Evolutionary conservation across 2,113 vertebrate genomes (phyloP), one percentile per base, ranked within the genome.

Genomic region (Cyanocitta stelleri): DNA sequence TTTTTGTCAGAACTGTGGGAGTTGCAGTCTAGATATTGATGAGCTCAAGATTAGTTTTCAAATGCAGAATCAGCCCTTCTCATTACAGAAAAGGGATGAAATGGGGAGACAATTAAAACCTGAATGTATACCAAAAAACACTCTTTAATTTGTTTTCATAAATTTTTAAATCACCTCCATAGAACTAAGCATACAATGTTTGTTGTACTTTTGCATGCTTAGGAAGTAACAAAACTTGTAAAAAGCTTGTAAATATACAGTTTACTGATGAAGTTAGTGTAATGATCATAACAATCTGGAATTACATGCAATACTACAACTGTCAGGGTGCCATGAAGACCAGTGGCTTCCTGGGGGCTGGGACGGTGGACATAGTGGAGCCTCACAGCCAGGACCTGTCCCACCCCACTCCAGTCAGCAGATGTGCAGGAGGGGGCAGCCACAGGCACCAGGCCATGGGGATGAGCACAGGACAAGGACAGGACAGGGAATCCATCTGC

Each of bases 361-460:
- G 12, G 4, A 44, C 49, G 16, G 12, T 33, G 8, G 16, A 13
- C 7, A 58, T 26, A 17, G 13, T 10, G 35, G 11, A 13, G 2
- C 4, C 4, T 61, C 13, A 39, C 5, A 55, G 19, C 7, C 20
- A 51, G 8, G 10, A 10, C 16, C 17, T 64, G 6, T 75, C 14
- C 29, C 39, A 68, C 3, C 32, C 66, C 15, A 19, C 22, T 66
- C 15, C 21, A 19, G 9, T 52, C 13, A 54, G 13, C 17, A 80
- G 41, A 11, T 59, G 7, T 14, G 5, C 13, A 87, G 43, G 13
- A 76, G 7, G 18, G 4, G 18, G 4, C 19, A 87, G 5, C 0
- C 0, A 0, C 0, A 0, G 17, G 6, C 12, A 75, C 37, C 29
- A 46, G 51, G 13, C 24, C 7, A 7, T 20, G 35, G 6, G 9